Evolutionary conservation across 1,140 invertebrate genomes (phyloP), one percentile per base, ranked within the genome.

Genomic region (Bombus pascuorum): DNA sequence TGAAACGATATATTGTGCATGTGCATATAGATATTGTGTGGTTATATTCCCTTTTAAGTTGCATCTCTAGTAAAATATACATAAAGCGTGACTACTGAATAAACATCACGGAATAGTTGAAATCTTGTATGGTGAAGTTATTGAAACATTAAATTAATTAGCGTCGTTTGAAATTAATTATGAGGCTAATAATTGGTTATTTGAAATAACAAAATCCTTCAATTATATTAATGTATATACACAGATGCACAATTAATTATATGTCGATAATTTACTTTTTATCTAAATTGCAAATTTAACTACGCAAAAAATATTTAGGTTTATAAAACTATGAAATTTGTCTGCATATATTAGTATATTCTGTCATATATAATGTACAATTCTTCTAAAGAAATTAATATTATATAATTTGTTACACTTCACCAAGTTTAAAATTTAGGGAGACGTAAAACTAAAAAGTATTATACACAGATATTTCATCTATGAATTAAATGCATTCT

Each of bases 1-100:
- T 71, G 57, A 57, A 78, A 34, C 44, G 18, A 39, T 59, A 70
- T 42, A n/a, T 84, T 78, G 37, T 22, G 37, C 76, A 57, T 32
- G 8, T 37, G 8, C 5, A 79, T 72, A 37, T n/a, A 57, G 77
- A 68, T 34, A 76, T 32, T 71, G 12, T 28, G 47, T 39, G 66
- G 10, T 70, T 77, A 42, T 44, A 47, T 83, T 76, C n/a, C 15
- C 66, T 44, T 72, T 62, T 65, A 18, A 59, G 44, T 47, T 65
- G 12, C 18, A 28, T 57, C 25, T 57, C 37, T 32, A 44, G 65
- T 70, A 57, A n/a, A 70, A 76, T 78, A n/a, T 70, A 78, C 57
- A 44, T 42, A 3, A 77, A 77, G 28, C 44, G 18, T 34, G 37
- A 25, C 34, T 65, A 4, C 66, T 34, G 34, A 83, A 78, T 78